These are phyloP conservation scores for Scomber japonicus DNA, from an alignment of 2,113 vertebrate genomes.

Conservation along the genomic window DNA sequence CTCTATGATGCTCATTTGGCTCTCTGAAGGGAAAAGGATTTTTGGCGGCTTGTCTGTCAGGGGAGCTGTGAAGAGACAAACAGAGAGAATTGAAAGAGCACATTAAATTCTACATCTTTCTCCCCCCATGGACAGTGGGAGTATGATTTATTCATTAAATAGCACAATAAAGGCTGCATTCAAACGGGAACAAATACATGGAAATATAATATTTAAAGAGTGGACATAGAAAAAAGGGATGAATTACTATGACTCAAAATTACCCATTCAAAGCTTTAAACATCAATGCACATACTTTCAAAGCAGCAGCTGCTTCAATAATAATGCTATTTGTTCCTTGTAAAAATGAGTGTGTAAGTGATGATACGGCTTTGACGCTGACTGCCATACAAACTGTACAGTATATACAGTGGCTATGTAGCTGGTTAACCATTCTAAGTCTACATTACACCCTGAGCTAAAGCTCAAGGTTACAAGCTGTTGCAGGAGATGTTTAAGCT, in stretches of 20 bases:
- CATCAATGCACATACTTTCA: constrained; percentile 53
- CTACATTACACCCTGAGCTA: constrained; percentile 24
- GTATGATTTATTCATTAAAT: constrained; percentile 67
- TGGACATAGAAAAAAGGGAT: constrained; percentile 38
- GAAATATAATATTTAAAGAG: constrained; percentile 64
- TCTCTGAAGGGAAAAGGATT: constrained; percentile 94
- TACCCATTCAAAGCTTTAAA: constrained; percentile 52
- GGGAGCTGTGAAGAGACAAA: constrained; percentile 90
- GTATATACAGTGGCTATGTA: constrained; percentile 38
- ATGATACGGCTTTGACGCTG: constrained; percentile 28
- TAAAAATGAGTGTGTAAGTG: constrained; percentile 24
- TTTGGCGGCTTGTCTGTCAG: constrained; percentile 98
- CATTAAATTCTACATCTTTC: constrained; percentile 53
- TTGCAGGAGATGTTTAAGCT: constrained; percentile 1
- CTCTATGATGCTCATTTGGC: constrained; percentile 93
- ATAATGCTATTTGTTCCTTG: constrained; percentile 18
- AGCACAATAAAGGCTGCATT: constrained; percentile 54
- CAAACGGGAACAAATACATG: constrained; percentile 46
- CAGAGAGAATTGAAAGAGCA: constrained; percentile 40
- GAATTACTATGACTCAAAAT: constrained; percentile 48
- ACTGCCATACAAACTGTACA: constrained; percentile 10
- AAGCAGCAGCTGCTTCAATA: constrained; percentile 60
- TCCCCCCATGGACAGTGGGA: constrained; percentile 43
- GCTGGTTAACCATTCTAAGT: constrained; percentile 36
- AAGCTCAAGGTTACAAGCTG: constrained; percentile 38